Conservation (phyloP, 2,888 invertebrate species). For the Adelphocoris suturalis region DNA sequence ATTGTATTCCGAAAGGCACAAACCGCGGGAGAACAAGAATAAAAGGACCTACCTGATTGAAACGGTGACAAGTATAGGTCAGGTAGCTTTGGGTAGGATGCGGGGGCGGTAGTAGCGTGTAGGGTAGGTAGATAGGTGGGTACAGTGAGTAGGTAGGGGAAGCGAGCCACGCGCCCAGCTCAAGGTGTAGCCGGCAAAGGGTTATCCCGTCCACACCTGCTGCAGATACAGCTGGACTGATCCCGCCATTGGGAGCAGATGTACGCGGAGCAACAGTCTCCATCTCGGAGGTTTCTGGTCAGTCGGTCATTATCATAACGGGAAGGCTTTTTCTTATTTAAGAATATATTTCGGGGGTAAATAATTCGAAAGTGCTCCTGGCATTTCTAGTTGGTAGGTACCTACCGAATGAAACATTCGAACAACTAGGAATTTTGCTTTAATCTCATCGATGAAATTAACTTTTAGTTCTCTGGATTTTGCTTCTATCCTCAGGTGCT, state of each 20-base stretch:
- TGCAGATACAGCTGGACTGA: slow-evolving; percentile 24
- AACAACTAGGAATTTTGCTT: no score
- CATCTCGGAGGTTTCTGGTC: neutral
- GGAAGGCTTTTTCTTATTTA: neutral
- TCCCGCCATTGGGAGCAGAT: slow-evolving; percentile 35
- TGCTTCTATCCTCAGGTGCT: no score
- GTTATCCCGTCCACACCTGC: slow-evolving; percentile 39
- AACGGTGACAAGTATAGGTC: slow-evolving; percentile 31
- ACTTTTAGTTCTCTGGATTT: no score
- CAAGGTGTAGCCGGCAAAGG: slow-evolving; percentile 35
- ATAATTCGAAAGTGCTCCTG: no score
- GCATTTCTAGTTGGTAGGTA: no score
- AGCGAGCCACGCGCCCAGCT: slow-evolving; percentile 9
- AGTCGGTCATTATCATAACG: slow-evolving; percentile 34
- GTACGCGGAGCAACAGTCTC: slow-evolving; percentile 29
- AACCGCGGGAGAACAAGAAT: slow-evolving; percentile 24
- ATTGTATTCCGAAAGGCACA: neutral
- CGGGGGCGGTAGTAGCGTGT: neutral
- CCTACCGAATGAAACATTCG: no score
- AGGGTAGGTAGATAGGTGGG: neutral
- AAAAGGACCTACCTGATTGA: slow-evolving; percentile 23
- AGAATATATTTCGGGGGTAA: neutral
- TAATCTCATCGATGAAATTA: no score
- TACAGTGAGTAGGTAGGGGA: slow-evolving; percentile 11
- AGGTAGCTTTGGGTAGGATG: neutral